Evolutionary conservation across 2,888 invertebrate species (phyloP), one percentile per base, ranked within the genome.

Genomic region (Eupeodes luniger): DNA sequence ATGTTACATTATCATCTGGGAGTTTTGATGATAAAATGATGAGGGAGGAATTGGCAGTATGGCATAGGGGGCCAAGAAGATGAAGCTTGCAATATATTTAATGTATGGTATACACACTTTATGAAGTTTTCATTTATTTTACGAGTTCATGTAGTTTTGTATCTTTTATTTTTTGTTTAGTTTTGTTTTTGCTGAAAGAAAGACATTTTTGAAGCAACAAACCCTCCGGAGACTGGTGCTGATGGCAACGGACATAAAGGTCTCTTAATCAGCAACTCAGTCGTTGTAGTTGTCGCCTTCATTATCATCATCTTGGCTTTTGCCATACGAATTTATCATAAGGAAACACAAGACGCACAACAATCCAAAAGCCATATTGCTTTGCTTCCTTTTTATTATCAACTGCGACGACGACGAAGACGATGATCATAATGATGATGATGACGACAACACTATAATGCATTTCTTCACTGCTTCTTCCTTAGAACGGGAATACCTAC

Each of bases 121-220:
- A 78, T 36, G 34, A 78, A 78, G 77, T 74, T 79, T 85, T 85
- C 85, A 81, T 81, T 82, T 75, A 79, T 79, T 82, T 69, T 61
- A 77, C 44, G 75, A 62, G 61, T 19, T 64, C 40, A 40, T 40
- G 40, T 40, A 40, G 9, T 40, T 40, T 40, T 40, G 19, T 40
- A 19, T 19, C 55, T 9, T 53, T 19, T 9, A 19, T 44, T 47
- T 47, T 44, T 47, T 12, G 11, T 19, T 40, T 55, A 1, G 1
- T 57, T 5, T 55, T 72, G 36, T 61, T 19, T 53, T 69, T 34
- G 62, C 78, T 69, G 57, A 70, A 80, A 80, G 76, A 57, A 66
- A 76, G 76, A 72, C 70, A 67, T 76, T 67, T 57, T 81, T 62
- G 61, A 49, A 27, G 19, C 16, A 59, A 47, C 40, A 40, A 40